Conservation (phyloP, 2,797 vertebrate species). For the Manis crassicaudata region DNA sequence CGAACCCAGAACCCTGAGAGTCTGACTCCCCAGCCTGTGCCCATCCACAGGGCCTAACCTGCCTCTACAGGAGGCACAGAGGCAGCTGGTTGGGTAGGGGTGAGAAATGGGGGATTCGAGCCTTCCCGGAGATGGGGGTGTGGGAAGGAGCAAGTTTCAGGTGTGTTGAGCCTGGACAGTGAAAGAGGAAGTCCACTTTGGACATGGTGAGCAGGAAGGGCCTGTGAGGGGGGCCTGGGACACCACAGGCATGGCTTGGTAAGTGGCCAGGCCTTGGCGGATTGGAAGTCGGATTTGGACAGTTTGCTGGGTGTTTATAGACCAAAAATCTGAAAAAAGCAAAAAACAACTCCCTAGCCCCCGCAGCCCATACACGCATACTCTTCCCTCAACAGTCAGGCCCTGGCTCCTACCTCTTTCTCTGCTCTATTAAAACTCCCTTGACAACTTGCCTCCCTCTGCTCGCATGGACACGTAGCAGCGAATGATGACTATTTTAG, state of each 20-base stretch:
- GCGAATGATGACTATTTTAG: constrained; percentile 37
- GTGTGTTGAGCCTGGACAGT: rapidly evolving
- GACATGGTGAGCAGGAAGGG: neutral
- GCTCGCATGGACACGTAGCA: neutral
- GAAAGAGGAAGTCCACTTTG: neutral
- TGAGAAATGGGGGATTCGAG: neutral
- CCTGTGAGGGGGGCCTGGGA: neutral
- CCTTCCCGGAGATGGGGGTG: neutral
- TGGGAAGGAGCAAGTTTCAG: neutral
- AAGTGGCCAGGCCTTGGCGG: neutral
- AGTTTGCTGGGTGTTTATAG: neutral
- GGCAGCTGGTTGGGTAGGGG: neutral
- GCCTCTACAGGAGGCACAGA: neutral
- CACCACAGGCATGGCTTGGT: neutral
- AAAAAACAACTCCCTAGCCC: too few relatives aligned
- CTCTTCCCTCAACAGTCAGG: neutral
- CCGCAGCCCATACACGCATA: rapidly evolving
- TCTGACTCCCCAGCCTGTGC: neutral
- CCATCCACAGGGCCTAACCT: neutral
- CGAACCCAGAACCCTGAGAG: neutral
- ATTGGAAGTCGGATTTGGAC: neutral
- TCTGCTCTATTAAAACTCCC: neutral
- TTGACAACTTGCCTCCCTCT: neutral
- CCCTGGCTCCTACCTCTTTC: neutral
- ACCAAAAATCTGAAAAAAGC: neutral